Conservation (phyloP, 2,113 vertebrate genomes). For the Grammatotria lemairii region DNA sequence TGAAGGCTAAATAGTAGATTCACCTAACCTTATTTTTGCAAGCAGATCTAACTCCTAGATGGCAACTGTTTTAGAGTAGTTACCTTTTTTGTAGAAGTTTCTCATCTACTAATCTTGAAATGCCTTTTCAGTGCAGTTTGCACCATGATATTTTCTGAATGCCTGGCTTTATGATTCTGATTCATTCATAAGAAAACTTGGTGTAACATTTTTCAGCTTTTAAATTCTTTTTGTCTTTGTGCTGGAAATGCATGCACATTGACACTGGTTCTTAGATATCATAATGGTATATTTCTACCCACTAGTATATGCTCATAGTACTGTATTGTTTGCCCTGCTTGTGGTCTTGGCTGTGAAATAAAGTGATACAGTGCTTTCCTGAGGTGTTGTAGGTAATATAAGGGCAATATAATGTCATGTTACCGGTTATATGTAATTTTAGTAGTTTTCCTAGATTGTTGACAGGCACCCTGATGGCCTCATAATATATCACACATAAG, state of each 20-base stretch:
- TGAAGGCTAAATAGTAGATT: background rate
- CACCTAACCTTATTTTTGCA: background rate
- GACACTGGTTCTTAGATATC: background rate
- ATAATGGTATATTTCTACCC: background rate
- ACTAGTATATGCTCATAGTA: background rate
- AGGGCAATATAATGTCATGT: background rate
- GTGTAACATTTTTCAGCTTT: background rate
- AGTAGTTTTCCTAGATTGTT: background rate
- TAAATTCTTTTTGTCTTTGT: background rate
- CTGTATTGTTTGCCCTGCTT: background rate
- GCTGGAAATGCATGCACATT: background rate
- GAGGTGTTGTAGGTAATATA: background rate
- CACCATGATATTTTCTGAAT: background rate
- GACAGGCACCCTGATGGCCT: background rate
- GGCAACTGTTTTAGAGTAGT: background rate
- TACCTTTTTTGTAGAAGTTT: background rate
- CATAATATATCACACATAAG: background rate
- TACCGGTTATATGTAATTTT: background rate
- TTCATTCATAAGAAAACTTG: background rate
- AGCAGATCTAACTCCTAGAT: background rate
- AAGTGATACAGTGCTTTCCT: background rate
- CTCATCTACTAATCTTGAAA: background rate
- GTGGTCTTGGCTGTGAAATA: background rate
- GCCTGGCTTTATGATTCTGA: background rate
- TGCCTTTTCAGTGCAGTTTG: background rate